Conservation (phyloP, 2,113 vertebrate species). For the Origma solitaria region DNA sequence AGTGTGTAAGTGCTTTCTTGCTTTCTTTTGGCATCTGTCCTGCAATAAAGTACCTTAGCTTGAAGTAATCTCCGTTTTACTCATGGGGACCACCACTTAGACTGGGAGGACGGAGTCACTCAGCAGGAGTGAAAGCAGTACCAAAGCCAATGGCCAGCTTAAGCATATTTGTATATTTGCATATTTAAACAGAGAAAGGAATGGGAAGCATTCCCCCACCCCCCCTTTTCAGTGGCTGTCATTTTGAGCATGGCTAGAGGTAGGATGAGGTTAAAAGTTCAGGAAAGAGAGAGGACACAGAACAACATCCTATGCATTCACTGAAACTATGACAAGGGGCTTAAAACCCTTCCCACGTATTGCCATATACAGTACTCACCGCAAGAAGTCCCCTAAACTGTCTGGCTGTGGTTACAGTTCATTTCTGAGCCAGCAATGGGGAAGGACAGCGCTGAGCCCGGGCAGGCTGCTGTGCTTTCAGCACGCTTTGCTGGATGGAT, state of each 20-base stretch:
- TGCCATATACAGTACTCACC: background rate
- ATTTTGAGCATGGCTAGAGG: constrained; percentile 44
- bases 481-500: background rate
- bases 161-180: constrained; percentile 25
- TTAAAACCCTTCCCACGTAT: background rate
- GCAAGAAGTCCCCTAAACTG: background rate
- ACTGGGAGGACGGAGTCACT: background rate
- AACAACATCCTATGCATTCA: background rate
- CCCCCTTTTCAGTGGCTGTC: background rate
- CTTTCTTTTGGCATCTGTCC: background rate
- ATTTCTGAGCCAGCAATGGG: background rate
- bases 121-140: background rate
- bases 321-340: background rate
- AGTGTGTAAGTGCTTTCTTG: background rate
- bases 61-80: background rate
- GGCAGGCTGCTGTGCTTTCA: background rate
- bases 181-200: constrained; percentile 38
- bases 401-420: background rate
- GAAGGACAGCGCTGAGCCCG: background rate
- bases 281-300: background rate
- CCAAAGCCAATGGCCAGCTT: background rate
- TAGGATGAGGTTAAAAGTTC: constrained; percentile 56
- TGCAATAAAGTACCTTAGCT: background rate
- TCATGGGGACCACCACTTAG: background rate
- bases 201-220: background rate